Evolutionary conservation across 2,797 vertebrate species (phyloP), one percentile per base, ranked within the genome.

Genomic region (Danio tinwini): DNA sequence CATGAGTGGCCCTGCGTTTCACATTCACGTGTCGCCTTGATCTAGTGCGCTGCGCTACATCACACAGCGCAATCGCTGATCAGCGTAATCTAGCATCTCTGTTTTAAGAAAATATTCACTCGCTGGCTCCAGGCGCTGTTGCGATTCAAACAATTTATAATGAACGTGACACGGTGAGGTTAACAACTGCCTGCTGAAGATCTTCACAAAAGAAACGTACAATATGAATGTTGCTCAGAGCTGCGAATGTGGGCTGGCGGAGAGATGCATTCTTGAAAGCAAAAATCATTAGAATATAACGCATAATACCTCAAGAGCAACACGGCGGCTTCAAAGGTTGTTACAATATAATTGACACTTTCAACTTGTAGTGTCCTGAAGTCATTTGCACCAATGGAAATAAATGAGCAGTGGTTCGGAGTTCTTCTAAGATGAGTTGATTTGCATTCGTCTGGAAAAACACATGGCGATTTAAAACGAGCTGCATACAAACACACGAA

Each of bases 341-440:
- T 85, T 76, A 68, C 82, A 81, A 77, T 85, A 76, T 84, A 87
- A 87, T 82, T 87, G 86, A 85, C 81, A 56, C 84, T 85, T 85
- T 87, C 76, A 81, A 79, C 80, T 86, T 82, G 58, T 65, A 44
- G 65, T 83, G 84, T 85, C 86, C 86, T 76, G 70, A 47, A 87
- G 84, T 84, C 81, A 84, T 87, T 87, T 77, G 44, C 69, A 82
- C 42, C 80, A 82, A 74, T 47, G 71, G 73, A 83, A 81, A 47
- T 64, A 77, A 82, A 81, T 19, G 39, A 83, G 45, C 52, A 5
- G 62, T 55, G 59, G 63, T 79, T 65, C 63, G 74, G 53, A 68
- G 65, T 67, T 72, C 42, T 76, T 53, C 53, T 63, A 65, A n/a
- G 65, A 64, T n/a, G 44, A 50, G 39, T 56, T 74, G 52, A 75